phyloP scores from a whole-genome alignment of 2,797 vertebrate genomes.

The Oceanodroma leucorhoa region DNA sequence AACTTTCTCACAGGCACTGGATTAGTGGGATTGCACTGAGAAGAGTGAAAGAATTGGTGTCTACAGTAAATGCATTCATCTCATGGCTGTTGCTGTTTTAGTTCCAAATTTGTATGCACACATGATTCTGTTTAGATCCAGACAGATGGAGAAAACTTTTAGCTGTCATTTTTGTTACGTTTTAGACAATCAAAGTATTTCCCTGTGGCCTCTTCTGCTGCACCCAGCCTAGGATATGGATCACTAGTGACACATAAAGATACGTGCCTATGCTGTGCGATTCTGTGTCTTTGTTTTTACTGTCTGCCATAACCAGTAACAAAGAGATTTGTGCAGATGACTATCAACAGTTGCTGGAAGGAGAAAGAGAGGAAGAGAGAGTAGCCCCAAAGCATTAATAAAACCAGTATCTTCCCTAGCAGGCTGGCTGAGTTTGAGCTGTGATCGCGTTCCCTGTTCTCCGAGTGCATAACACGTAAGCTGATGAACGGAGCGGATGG shows the following conservation, averaged over 20 bases:
- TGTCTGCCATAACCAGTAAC: slow-evolving; percentile 17
- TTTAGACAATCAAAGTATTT: slow-evolving; percentile 39
- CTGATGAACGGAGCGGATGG: neutral
- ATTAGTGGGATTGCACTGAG: neutral
- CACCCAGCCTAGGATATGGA: slow-evolving; percentile 19
- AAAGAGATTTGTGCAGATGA: slow-evolving; percentile 31
- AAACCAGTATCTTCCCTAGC: neutral
- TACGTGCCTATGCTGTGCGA: neutral
- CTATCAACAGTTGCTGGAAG: neutral
- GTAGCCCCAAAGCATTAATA: neutral
- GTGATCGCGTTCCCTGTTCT: neutral
- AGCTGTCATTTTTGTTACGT: slow-evolving; percentile 49
- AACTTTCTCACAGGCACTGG: neutral
- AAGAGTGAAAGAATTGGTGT: neutral
- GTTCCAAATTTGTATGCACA: slow-evolving; percentile 11
- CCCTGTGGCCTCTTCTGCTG: slow-evolving; percentile 27
- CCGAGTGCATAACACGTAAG: neutral
- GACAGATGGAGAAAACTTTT: slow-evolving; percentile 59
- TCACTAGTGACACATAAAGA: slow-evolving; percentile 28
- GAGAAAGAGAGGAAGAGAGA: neutral
- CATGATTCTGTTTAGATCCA: neutral
- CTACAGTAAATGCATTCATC: neutral
- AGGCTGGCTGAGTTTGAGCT: neutral
- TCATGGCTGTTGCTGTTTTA: neutral
- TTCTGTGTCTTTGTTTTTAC: slow-evolving; percentile 19